Percentiles rank a stretch among this genome's conserved stretches.
Evolutionary conservation across 2,888 invertebrate genomes (phyloP).

Genomic region (Caenorhabditis drosophilae): DNA sequence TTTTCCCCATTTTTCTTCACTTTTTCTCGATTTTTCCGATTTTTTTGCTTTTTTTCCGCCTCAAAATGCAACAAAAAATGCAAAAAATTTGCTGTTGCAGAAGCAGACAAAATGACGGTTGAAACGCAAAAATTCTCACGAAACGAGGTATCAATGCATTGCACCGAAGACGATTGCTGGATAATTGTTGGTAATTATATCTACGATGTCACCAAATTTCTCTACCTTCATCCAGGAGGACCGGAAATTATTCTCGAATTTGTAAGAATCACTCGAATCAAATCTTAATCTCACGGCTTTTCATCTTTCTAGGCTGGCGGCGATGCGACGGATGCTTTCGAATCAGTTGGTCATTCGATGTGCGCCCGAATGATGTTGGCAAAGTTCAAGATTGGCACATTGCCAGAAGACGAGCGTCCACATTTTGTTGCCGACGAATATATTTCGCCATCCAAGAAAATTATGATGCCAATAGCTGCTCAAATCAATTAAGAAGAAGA

Average conservation of each 20-base stretch:
- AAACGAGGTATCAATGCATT: conserved; percentile 50
- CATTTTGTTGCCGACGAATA: conserved; percentile 22
- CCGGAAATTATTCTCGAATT: conserved; percentile 56
- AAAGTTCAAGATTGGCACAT: conserved; percentile 41
- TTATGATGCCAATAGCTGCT: neutral
- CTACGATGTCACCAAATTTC: conserved; percentile 53
- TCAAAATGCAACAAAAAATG: too few species aligned
- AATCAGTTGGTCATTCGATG: conserved; percentile 59
- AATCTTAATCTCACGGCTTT: neutral
- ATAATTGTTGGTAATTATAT: conserved; percentile 51
- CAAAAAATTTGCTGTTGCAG: too few species aligned
- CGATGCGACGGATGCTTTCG: conserved; percentile 61
- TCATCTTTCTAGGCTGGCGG: conserved; percentile 53
- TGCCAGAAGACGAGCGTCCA: conserved; percentile 37
- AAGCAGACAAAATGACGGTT: too few species aligned
- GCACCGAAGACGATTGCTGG: conserved; percentile 50
- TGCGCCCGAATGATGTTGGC: conserved; percentile 48
- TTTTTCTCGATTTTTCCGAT: too few species aligned
- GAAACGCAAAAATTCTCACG: too few species aligned
- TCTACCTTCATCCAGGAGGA: conserved; percentile 52
- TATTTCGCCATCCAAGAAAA: conserved; percentile 27
- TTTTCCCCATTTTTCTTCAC: too few species aligned
- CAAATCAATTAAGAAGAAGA: neutral
- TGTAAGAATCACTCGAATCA: conserved; percentile 28
- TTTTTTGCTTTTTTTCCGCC: too few species aligned